These are phyloP conservation scores for Psix sp. DNA, from an alignment of 1,140 invertebrate genomes.

Conservation along the genomic window DNA sequence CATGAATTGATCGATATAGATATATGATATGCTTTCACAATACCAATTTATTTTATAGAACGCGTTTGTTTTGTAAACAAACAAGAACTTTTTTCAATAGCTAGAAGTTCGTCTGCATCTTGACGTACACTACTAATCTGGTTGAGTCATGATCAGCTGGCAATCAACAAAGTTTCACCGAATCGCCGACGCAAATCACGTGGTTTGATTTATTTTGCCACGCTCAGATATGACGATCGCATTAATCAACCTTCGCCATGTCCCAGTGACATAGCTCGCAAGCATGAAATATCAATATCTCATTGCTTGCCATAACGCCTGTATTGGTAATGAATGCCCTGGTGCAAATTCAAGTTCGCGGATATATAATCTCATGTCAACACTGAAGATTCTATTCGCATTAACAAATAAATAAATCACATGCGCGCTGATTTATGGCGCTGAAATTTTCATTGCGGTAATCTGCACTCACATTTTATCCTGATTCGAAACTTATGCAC, in stretches of 20 bases:
- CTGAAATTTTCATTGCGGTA: slow-evolving; percentile 38
- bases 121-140: slow-evolving; percentile 10
- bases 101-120: slow-evolving; percentile 18
- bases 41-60: no score
- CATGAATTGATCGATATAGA: no score
- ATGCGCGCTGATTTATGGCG: slow-evolving; percentile 36
- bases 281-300: slow-evolving; percentile 60
- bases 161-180: slow-evolving; percentile 31
- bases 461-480: slow-evolving; percentile 29
- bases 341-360: slow-evolving; percentile 54
- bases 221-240: slow-evolving; percentile 41
- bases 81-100: no score
- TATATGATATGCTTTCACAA: no score
- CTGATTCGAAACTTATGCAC: slow-evolving; percentile 15
- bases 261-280: slow-evolving; percentile 35
- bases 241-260: slow-evolving; percentile 44
- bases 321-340: slow-evolving; percentile 51
- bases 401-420: slow-evolving; percentile 59
- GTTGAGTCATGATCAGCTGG: not conserved
- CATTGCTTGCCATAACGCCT: slow-evolving; percentile 38
- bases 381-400: slow-evolving; percentile 54
- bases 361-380: slow-evolving; percentile 34
- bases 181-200: slow-evolving; percentile 16
- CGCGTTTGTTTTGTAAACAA: no score
- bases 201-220: slow-evolving; percentile 54